Conservation (phyloP, 2,113 vertebrate species). For the Neogale vison region DNA sequence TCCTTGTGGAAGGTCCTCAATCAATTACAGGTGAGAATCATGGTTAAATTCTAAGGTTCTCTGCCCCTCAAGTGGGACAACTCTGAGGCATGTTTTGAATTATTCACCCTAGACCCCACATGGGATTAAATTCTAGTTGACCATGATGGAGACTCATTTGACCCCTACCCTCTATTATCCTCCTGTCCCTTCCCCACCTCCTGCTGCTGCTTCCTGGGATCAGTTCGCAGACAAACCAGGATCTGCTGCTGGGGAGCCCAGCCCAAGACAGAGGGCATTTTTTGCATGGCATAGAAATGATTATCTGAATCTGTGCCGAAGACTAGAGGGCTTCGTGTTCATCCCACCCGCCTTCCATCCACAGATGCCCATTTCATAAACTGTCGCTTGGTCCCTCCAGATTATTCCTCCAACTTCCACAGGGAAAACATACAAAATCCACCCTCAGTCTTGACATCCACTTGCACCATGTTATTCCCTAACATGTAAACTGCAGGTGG, state of each 20-base stretch:
- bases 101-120: accelerated
- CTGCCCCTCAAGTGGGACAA: neutral
- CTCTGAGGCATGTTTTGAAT: neutral
- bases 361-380: neutral
- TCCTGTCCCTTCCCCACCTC: neutral
- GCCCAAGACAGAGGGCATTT: neutral
- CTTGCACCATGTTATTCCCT: neutral
- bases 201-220: neutral
- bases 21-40: neutral
- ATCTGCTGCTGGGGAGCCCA: neutral
- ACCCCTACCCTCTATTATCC: neutral
- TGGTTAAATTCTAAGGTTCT: neutral
- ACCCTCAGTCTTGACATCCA: neutral
- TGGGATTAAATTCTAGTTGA: neutral
- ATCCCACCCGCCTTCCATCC: neutral
- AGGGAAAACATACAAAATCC: neutral
- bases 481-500: neutral
- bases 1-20: neutral
- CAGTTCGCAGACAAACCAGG: neutral
- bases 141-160: neutral
- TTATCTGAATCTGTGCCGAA: neutral
- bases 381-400: neutral
- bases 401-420: neutral
- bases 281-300: neutral
- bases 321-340: accelerated